A percentile compares a stretch with the other conserved stretches of the same genome.
Conservation (phyloP, 2,888 invertebrate genomes). For the Galeopsomyia nigrocyanea region DNA sequence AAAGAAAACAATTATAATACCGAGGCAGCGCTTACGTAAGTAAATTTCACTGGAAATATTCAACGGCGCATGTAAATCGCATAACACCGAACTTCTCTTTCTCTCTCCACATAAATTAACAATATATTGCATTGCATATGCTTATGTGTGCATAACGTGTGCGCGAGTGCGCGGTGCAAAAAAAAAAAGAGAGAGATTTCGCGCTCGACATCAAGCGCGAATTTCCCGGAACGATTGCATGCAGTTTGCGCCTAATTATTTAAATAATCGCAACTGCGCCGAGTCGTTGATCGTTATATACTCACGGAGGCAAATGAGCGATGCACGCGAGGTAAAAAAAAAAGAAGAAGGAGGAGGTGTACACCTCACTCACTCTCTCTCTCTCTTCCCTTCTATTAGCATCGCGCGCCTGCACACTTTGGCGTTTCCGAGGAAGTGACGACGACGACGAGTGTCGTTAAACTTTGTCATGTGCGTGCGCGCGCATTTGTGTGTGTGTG, state of each 20-base stretch:
- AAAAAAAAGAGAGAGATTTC: constrained; percentile 45
- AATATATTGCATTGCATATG: neutral
- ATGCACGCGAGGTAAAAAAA: constrained; percentile 50
- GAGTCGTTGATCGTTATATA: constrained; percentile 59
- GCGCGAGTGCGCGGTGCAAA: constrained; percentile 20
- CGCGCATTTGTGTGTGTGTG: neutral
- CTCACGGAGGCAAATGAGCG: constrained; percentile 64
- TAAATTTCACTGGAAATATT: constrained; percentile 1
- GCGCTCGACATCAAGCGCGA: constrained; percentile 53
- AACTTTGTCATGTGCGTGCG: constrained; percentile 7
- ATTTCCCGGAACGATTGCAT: constrained; percentile 59
- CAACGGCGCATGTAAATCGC: neutral
- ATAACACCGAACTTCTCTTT: constrained; percentile 9
- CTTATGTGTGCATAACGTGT: neutral
- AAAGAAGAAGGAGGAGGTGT: constrained; percentile 30
- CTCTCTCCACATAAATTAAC: constrained; percentile 6
- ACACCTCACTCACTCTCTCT: neutral
- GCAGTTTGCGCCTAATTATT: constrained; percentile 65
- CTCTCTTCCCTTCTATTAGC: constrained; percentile 6
- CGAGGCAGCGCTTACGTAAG: constrained; percentile 8
- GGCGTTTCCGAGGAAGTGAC: neutral
- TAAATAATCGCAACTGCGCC: constrained; percentile 63
- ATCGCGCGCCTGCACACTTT: constrained; percentile 10
- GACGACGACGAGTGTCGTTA: constrained; percentile 4
- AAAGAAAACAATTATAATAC: neutral